Evolutionary conservation across 2,797 vertebrate species (phyloP).

Genomic region (Pipistrellus pygmaeus): DNA sequence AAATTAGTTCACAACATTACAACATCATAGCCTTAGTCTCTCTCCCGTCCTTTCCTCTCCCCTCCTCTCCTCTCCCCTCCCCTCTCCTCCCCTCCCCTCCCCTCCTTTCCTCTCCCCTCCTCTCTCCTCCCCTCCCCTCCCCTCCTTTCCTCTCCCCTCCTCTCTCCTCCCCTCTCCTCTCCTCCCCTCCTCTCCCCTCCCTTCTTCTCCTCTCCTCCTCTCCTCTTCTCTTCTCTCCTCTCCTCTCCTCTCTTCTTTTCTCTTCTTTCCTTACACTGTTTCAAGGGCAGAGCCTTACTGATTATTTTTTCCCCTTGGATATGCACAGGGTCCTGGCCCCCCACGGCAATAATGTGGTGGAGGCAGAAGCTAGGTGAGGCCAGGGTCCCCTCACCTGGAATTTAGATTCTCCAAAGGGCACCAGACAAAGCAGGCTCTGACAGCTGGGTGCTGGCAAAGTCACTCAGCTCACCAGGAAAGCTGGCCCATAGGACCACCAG

Average conservation of each 20-base stretch:
- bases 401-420: neutral
- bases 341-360: neutral
- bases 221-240: neutral
- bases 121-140: no score
- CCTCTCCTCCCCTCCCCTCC: no score
- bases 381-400: neutral
- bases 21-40: neutral
- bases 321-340: neutral
- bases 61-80: no score
- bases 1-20: neutral
- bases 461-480: neutral
- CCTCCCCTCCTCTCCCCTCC: no score
- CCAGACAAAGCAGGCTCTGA: neutral
- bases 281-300: neutral
- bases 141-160: no score
- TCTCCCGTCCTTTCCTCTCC: no score
- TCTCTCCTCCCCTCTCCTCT: neutral
- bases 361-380: neutral
- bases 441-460: neutral
- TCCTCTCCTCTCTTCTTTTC: no score
- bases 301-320: neutral
- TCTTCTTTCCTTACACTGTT: neutral
- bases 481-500: neutral
- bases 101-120: neutral
- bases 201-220: accelerated